Percentiles rank a stretch among this genome's conserved stretches.
phyloP scores from a whole-genome alignment of 2,113 vertebrate genomes.

The Silurus asotus region DNA sequence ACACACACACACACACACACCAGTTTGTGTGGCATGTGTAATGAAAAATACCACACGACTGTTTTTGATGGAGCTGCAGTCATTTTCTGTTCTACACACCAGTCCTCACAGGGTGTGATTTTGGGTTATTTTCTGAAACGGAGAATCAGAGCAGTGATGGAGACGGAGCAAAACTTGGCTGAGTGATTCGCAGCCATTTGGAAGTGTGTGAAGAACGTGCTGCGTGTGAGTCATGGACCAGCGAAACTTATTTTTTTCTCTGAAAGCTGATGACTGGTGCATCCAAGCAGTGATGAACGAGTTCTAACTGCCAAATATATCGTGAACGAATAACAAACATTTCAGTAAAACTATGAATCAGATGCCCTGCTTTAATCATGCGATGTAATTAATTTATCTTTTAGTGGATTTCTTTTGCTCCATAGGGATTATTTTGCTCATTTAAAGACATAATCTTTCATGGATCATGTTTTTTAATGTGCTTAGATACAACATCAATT shows the following conservation, averaged over 20 bases:
- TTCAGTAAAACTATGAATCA: not conserved
- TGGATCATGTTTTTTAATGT: not conserved
- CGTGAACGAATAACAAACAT: not conserved
- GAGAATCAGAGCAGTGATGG: not conserved
- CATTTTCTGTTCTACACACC: not conserved
- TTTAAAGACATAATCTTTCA: not conserved
- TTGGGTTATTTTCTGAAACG: constrained; percentile 13
- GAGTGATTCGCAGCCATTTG: constrained; percentile 25
- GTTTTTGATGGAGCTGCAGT: not conserved
- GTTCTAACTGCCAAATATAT: not conserved
- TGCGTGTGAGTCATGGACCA: not conserved
- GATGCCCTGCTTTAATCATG: not conserved
- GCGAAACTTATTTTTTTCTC: not conserved
- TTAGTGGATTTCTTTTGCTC: too few species aligned
- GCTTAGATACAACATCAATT: not conserved
- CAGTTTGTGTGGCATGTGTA: not conserved
- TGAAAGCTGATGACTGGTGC: not conserved
- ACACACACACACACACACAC: not conserved
- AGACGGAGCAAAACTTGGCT: not conserved
- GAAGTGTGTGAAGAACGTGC: constrained; percentile 14
- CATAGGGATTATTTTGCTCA: not conserved
- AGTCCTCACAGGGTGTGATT: not conserved
- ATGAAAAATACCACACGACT: constrained; percentile 8
- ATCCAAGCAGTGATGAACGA: not conserved
- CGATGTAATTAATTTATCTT: not conserved